Conservation (phyloP, 2,888 invertebrate genomes). For the Nemoura dubitans region DNA sequence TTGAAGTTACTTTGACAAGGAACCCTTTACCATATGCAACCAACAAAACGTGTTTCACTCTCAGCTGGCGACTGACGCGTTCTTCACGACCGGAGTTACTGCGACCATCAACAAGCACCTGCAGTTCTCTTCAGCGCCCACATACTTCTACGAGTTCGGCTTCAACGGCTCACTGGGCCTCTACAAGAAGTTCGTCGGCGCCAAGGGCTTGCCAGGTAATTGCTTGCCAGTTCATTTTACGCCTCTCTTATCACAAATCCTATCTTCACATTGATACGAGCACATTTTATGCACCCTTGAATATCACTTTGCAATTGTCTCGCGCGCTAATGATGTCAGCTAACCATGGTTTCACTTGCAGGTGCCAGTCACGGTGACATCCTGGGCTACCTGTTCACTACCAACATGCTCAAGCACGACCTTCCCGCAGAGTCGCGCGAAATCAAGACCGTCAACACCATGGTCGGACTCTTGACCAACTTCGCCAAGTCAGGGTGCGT, state of each 20-base stretch:
- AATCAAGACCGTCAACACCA: slow-evolving; percentile 1
- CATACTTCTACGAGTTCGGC: slow-evolving; percentile 35
- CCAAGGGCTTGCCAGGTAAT: slow-evolving; percentile 31
- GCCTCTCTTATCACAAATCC: not conserved
- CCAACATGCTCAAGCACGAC: slow-evolving; percentile 26
- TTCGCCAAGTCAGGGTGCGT: slow-evolving; percentile 36
- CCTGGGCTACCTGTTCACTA: slow-evolving; percentile 30
- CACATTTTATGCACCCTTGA: no score
- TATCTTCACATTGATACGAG: no score
- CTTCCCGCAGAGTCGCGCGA: slow-evolving; percentile 13
- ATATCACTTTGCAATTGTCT: no score
- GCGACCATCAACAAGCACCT: not conserved
- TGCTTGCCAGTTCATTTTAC: not conserved
- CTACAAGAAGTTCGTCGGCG: slow-evolving; percentile 31
- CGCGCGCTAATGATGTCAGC: no score
- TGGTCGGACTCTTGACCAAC: slow-evolving; percentile 23
- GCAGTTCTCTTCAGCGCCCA: not conserved
- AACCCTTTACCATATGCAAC: no score
- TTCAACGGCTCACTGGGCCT: slow-evolving; percentile 16
- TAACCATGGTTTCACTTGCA: not conserved
- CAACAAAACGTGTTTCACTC: not conserved
- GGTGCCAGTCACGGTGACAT: slow-evolving; percentile 34
- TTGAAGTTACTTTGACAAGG: no score
- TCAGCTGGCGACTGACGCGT: slow-evolving; percentile 18
- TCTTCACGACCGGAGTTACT: slow-evolving; percentile 14